Percentiles rank a stretch among this genome's conserved stretches.
These are phyloP conservation scores for Kryptolebias marmoratus DNA, from an alignment of 2,113 vertebrate genomes.

Conservation along the genomic window DNA sequence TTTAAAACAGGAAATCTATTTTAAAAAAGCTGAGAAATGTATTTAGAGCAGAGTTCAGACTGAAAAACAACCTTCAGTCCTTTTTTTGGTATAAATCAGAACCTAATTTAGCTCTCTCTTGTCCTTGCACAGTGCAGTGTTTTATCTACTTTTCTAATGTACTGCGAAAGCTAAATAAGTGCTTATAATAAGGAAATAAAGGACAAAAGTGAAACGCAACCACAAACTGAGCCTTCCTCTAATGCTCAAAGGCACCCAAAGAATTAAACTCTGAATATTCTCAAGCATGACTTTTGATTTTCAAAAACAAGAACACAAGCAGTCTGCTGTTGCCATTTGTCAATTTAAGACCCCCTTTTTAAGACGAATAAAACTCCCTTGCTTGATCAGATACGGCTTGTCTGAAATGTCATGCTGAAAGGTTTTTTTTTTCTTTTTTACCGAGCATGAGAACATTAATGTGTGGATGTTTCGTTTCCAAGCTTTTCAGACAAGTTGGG, in stretches of 20 bases:
- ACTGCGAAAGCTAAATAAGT: background rate
- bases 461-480: no score
- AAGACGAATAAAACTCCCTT: background rate
- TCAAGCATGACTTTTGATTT: background rate
- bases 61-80: no score
- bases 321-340: no score
- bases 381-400: background rate
- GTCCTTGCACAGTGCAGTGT: no score
- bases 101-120: no score
- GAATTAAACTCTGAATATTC: background rate
- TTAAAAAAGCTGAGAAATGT: constrained; percentile 5
- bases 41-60: background rate
- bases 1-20: background rate
- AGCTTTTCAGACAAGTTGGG: no score
- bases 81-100: no score
- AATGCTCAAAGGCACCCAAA: background rate
- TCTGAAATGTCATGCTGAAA: background rate
- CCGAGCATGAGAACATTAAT: background rate
- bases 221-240: background rate
- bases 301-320: no score
- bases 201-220: constrained; percentile 1
- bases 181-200: background rate
- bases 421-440: no score
- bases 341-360: background rate
- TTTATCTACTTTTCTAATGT: no score